Evolutionary conservation across 2,797 vertebrate species (phyloP).

Genomic region (Chanos chanos): DNA sequence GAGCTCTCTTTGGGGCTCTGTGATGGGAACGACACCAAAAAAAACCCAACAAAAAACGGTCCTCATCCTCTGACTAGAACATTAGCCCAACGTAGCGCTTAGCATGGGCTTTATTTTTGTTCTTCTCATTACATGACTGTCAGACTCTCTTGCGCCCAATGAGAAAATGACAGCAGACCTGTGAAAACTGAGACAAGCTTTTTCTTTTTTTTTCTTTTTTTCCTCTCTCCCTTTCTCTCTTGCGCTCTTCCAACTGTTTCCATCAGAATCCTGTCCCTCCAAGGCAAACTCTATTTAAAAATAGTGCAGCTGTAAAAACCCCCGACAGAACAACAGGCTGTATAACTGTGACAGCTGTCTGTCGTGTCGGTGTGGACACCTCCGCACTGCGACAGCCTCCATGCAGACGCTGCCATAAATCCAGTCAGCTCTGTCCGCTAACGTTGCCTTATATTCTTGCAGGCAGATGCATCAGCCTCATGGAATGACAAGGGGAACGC

Average conservation of each 20-base stretch:
- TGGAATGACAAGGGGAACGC: too few species aligned
- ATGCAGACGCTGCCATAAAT: not conserved
- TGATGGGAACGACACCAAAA: not conserved
- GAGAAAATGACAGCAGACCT: not conserved
- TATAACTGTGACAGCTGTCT: constrained; percentile 40
- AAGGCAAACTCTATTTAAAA: constrained; percentile 28
- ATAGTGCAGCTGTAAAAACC: constrained; percentile 36
- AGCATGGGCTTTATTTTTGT: constrained; percentile 1
- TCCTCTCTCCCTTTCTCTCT: not conserved
- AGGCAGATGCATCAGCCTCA: not conserved
- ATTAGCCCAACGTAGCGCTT: too few species aligned
- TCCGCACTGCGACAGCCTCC: not conserved
- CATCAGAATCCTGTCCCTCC: constrained; percentile 30
- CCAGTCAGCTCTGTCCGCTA: not conserved
- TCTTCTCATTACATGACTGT: constrained; percentile 21
- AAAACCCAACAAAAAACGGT: too few species aligned
- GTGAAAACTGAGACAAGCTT: constrained; percentile 15
- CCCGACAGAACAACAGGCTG: constrained; percentile 21
- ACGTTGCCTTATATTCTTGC: too few species aligned
- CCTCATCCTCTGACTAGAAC: too few species aligned
- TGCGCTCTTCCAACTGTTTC: not conserved
- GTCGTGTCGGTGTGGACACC: constrained; percentile 31
- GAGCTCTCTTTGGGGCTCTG: not conserved
- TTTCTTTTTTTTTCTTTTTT: not conserved
- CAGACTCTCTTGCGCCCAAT: not conserved